phyloP scores from a whole-genome alignment of 2,797 vertebrate species.

The Syngnathus acus region DNA sequence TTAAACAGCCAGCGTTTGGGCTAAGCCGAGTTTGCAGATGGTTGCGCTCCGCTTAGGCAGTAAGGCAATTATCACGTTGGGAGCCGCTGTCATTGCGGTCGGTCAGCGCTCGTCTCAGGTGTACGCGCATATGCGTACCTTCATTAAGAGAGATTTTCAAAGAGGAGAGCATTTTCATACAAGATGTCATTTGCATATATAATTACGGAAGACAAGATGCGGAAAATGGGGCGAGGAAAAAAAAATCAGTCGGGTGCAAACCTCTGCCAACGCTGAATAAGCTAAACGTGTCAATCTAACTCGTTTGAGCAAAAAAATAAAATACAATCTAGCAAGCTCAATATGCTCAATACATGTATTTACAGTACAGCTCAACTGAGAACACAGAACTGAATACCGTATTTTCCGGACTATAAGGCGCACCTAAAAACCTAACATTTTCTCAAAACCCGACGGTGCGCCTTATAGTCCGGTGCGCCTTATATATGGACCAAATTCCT shows the following conservation, averaged over 20 bases:
- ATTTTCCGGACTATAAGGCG: no score
- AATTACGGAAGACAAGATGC: not conserved
- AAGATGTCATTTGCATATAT: slow-evolving; percentile 2
- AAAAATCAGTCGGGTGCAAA: not conserved
- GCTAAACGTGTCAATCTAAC: not conserved
- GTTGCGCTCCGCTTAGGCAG: slow-evolving; percentile 30
- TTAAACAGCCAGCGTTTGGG: slow-evolving; percentile 44
- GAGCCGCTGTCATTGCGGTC: slow-evolving; percentile 30
- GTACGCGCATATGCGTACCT: not conserved
- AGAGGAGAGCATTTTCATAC: slow-evolving; percentile 3
- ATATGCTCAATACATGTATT: no score
- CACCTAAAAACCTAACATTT: no score
- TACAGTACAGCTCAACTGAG: not conserved
- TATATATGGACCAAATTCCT: no score
- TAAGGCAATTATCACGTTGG: slow-evolving; percentile 34
- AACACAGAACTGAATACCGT: not conserved
- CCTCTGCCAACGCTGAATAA: not conserved
- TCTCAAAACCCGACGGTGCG: no score
- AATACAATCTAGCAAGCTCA: no score
- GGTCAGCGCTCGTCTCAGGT: slow-evolving; percentile 28
- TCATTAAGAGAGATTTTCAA: slow-evolving; percentile 10
- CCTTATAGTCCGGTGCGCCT: no score
- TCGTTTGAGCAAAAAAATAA: not conserved
- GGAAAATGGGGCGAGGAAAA: not conserved
- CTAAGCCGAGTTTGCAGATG: slow-evolving; percentile 34